phyloP scores from a whole-genome alignment of 1,140 invertebrate species.

The Mamestra configurata region DNA sequence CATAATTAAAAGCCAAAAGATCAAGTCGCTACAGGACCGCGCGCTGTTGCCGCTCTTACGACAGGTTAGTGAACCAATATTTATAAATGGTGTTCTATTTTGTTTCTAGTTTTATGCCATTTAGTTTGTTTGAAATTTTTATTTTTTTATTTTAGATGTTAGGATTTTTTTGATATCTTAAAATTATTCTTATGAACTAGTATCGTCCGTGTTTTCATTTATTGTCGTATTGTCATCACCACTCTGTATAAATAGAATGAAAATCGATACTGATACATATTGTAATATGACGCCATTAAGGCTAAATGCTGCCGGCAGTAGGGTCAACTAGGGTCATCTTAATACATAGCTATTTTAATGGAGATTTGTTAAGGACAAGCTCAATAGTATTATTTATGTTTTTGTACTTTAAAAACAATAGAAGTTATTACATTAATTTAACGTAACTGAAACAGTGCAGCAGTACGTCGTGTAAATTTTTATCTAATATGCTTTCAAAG shows the following conservation, averaged over 20 bases:
- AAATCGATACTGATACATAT: not conserved
- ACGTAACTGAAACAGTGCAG: not conserved
- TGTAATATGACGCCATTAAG: not conserved
- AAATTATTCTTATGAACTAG: too few relatives aligned
- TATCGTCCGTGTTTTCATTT: too few relatives aligned
- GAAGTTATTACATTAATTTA: not conserved
- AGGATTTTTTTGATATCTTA: too few relatives aligned
- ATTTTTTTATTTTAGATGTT: too few relatives aligned
- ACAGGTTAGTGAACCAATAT: too few relatives aligned
- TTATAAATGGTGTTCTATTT: too few relatives aligned
- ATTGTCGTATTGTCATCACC: too few relatives aligned
- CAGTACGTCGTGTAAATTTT: not conserved
- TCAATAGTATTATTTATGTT: not conserved
- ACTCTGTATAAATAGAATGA: not conserved
- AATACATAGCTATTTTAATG: not conserved
- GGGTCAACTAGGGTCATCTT: not conserved
- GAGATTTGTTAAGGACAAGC: not conserved
- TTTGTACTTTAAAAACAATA: not conserved
- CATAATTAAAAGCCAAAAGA: too few relatives aligned
- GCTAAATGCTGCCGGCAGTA: slow-evolving; percentile 39
- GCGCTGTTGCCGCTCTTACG: too few relatives aligned
- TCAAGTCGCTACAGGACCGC: too few relatives aligned
- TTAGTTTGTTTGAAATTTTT: too few relatives aligned
- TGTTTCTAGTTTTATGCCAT: too few relatives aligned
- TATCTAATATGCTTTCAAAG: slow-evolving; percentile 1